Evolutionary conservation across 1,140 invertebrate species (phyloP).

Genomic region (Paraescarpia echinospica): DNA sequence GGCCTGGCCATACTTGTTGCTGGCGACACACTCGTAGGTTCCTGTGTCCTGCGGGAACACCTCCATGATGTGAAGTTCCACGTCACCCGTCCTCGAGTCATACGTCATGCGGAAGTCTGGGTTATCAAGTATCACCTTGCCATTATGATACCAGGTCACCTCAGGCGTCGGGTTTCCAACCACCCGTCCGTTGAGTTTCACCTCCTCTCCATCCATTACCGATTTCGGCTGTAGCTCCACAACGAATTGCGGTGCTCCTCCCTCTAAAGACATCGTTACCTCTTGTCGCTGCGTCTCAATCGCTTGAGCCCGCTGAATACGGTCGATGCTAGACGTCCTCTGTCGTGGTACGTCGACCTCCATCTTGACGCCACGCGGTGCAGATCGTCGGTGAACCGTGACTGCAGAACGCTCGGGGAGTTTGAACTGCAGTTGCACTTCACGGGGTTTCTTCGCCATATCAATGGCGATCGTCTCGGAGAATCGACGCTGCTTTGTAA

Average conservation of each 20-base stretch:
- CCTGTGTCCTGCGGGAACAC: conserved; percentile 75
- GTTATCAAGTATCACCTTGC: conserved; percentile 68
- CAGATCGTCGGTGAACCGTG: conserved; percentile 22
- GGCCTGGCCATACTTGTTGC: conserved; percentile 86
- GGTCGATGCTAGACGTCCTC: conserved; percentile 11
- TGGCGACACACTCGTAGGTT: conserved; percentile 85
- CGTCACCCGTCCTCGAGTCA: conserved; percentile 24
- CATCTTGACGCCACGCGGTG: conserved; percentile 26
- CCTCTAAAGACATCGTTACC: conserved; percentile 44
- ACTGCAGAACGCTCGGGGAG: conserved; percentile 17
- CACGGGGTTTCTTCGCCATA: conserved; percentile 17
- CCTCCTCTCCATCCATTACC: conserved; percentile 91
- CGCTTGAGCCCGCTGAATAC: conserved; percentile 19
- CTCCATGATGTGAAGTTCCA: conserved; percentile 49
- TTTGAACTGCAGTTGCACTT: conserved; percentile 26
- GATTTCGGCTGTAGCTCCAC: conserved; percentile 71
- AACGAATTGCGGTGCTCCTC: conserved; percentile 74
- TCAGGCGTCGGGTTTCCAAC: conserved; percentile 35
- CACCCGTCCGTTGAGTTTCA: conserved; percentile 63
- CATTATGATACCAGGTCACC: conserved; percentile 81
- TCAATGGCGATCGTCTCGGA: conserved; percentile 32
- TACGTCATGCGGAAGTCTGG: conserved; percentile 30
- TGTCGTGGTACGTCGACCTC: conserved; percentile 26
- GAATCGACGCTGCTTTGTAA: conserved; percentile 27
- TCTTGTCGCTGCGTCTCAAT: conserved; percentile 31